phyloP scores from a whole-genome alignment of 1,140 invertebrate genomes.

The Helicoverpa armigera region DNA sequence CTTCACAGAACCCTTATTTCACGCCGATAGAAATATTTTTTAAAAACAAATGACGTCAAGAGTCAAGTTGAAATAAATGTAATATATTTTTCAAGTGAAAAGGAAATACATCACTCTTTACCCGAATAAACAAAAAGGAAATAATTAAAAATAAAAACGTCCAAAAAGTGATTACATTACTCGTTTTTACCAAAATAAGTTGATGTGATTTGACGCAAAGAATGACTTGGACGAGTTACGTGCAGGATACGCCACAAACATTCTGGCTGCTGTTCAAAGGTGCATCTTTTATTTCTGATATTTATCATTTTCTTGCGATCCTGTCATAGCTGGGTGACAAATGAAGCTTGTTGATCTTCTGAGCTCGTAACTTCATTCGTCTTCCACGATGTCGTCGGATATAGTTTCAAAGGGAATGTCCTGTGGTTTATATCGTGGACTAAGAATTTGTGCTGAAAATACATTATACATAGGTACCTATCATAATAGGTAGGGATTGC shows the following conservation, averaged over 20 bases:
- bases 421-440: background rate
- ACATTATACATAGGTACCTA: too few species aligned
- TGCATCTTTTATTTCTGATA: slow-evolving; percentile 9
- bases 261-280: slow-evolving; percentile 16
- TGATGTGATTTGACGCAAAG: slow-evolving; percentile 3
- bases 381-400: slow-evolving; percentile 9
- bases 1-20: background rate
- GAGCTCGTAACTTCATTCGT: background rate
- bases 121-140: slow-evolving; percentile 4
- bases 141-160: background rate
- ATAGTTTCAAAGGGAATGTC: slow-evolving; percentile 7
- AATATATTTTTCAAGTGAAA: background rate
- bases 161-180: slow-evolving; percentile 9
- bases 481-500: too few species aligned
- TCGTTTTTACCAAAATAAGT: slow-evolving; percentile 14
- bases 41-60: background rate
- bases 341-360: slow-evolving; percentile 21
- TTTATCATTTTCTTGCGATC: slow-evolving; percentile 26
- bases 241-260: background rate
- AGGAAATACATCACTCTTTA: background rate
- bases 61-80: background rate
- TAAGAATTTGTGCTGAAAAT: background rate
- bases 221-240: background rate
- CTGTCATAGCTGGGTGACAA: slow-evolving; percentile 20
- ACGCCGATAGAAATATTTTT: background rate